Conservation (phyloP, 2,888 invertebrate genomes). For the Synanthedon tipuliformis region DNA sequence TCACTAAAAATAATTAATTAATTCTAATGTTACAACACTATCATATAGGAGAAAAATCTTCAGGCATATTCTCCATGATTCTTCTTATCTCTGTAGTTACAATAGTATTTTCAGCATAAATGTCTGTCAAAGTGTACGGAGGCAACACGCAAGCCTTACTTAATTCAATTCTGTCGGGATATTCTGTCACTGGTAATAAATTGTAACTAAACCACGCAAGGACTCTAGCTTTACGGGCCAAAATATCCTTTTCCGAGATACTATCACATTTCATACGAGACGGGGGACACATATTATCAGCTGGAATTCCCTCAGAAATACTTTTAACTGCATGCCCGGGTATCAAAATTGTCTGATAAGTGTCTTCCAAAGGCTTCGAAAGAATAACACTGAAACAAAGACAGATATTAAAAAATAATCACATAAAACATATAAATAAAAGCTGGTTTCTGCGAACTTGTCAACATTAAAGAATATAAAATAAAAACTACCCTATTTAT, state of each 20-base stretch:
- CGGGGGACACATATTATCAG: constrained; percentile 16
- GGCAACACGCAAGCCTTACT: constrained; percentile 40
- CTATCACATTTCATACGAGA: constrained; percentile 10
- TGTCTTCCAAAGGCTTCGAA: constrained; percentile 25
- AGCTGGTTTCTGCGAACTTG: background rate
- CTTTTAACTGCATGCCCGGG: constrained; percentile 45
- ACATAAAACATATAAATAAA: background rate
- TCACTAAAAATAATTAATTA: too few species aligned
- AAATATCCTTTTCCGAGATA: constrained; percentile 15
- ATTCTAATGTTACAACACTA: background rate
- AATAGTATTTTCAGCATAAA: constrained; percentile 47
- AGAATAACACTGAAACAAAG: constrained; percentile 41
- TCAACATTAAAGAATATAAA: too few species aligned
- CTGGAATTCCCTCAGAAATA: constrained; percentile 16
- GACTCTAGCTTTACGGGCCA: constrained; percentile 28
- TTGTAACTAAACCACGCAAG: constrained; percentile 46
- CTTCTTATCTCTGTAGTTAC: constrained; percentile 41
- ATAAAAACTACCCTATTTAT: too few species aligned
- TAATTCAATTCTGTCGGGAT: constrained; percentile 36
- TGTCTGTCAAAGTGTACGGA: constrained; percentile 36
- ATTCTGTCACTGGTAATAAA: constrained; percentile 36
- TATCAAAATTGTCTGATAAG: constrained; percentile 30
- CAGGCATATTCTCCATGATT: constrained; percentile 44
- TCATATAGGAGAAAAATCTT: constrained; percentile 20
- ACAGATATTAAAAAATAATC: too few species aligned